Percentiles rank a stretch among this genome's conserved stretches.
These are phyloP conservation scores for Notechis scutatus DNA, from an alignment of 2,113 vertebrate genomes.

Conservation along the genomic window DNA sequence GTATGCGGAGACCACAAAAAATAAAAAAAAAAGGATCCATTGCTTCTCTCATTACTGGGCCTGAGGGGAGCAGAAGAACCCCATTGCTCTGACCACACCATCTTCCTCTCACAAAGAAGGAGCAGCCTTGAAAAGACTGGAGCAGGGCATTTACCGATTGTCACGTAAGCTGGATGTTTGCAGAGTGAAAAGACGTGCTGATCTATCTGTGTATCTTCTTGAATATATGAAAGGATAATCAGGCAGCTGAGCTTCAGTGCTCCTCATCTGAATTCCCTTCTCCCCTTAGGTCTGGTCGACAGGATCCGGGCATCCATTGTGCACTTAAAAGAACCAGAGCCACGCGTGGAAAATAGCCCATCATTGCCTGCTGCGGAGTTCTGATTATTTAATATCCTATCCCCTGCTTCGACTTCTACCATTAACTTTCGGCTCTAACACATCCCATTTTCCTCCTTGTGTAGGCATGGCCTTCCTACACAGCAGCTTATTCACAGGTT, in stretches of 20 bases:
- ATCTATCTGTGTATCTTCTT: slow-evolving; percentile 51
- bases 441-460: background rate
- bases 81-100: slow-evolving; percentile 37
- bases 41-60: background rate
- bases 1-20: background rate
- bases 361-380: background rate
- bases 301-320: slow-evolving; percentile 42
- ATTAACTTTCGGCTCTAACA: background rate
- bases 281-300: slow-evolving; percentile 45
- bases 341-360: slow-evolving; percentile 23
- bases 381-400: slow-evolving; percentile 25
- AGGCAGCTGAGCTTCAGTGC: slow-evolving; percentile 38
- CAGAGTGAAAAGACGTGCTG: slow-evolving; percentile 42
- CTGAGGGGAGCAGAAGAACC: slow-evolving; percentile 18
- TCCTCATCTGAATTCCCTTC: slow-evolving; percentile 51
- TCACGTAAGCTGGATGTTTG: slow-evolving; percentile 50
- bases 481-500: background rate
- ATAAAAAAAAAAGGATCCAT: background rate
- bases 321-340: slow-evolving; percentile 24
- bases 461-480: background rate
- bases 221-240: slow-evolving; percentile 55
- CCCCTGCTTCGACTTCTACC: background rate
- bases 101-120: slow-evolving; percentile 30
- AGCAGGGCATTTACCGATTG: slow-evolving; percentile 41
- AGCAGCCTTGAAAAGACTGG: slow-evolving; percentile 45